Evolutionary conservation across 2,888 invertebrate genomes (phyloP).

Genomic region (Volucella inflata): DNA sequence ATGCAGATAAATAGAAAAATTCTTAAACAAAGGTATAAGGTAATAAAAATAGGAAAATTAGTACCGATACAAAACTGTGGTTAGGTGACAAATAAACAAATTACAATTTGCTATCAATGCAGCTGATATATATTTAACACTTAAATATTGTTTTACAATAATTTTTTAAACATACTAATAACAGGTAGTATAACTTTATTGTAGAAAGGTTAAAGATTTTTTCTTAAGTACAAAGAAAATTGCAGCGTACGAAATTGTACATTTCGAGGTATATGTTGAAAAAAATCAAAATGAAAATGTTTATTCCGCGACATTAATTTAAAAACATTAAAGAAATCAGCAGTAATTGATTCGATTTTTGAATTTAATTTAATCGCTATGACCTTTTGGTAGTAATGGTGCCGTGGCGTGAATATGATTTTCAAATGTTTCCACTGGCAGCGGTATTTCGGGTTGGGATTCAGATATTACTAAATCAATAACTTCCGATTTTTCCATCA

Average conservation of each 20-base stretch:
- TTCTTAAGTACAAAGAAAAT: slow-evolving; percentile 68
- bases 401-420: slow-evolving; percentile 28
- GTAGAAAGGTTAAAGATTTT: slow-evolving; percentile 62
- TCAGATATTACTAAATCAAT: slow-evolving; percentile 3
- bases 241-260: slow-evolving; percentile 67
- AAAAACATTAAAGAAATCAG: slow-evolving; percentile 31
- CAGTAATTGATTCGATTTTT: slow-evolving; percentile 13
- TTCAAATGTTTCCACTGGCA: slow-evolving; percentile 1
- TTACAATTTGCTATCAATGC: background rate
- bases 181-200: slow-evolving; percentile 58
- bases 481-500: background rate
- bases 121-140: slow-evolving; percentile 36
- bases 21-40: too few species aligned
- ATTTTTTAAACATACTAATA: slow-evolving; percentile 42
- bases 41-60: too few species aligned
- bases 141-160: slow-evolving; percentile 59
- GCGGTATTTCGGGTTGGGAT: background rate
- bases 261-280: slow-evolving; percentile 66
- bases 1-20: too few species aligned
- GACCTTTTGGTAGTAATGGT: slow-evolving; percentile 44
- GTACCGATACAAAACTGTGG: too few species aligned
- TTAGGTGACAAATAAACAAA: too few species aligned
- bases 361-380: slow-evolving; percentile 21
- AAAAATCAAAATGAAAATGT: slow-evolving; percentile 4
- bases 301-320: slow-evolving; percentile 19